Conservation (phyloP, 1,140 invertebrate species). For the Pygmarrhopalites habei region DNA sequence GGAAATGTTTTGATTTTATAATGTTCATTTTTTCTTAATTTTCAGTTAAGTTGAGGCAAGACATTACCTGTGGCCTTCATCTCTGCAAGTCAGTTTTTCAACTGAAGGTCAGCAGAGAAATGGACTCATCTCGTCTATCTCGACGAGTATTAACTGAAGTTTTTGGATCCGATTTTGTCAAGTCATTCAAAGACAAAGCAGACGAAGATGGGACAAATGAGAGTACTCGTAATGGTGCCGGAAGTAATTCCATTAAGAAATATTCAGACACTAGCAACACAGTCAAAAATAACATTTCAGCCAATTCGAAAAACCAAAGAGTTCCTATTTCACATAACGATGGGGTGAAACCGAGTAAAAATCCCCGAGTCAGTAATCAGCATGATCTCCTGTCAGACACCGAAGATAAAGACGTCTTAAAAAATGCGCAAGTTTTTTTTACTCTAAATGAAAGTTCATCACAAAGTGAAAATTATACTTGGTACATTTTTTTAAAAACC, state of each 20-base stretch:
- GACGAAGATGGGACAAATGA: neutral
- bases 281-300: neutral
- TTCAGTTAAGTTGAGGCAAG: no score
- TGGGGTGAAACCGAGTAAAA: slow-evolving; percentile 3
- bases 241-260: neutral
- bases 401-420: neutral
- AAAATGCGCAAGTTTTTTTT: neutral
- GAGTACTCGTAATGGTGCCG: neutral
- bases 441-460: neutral
- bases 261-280: neutral
- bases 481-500: neutral
- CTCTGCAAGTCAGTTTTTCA: no score
- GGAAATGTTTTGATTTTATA: no score
- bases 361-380: neutral
- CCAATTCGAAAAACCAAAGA: neutral
- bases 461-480: neutral
- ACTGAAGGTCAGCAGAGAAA: no score
- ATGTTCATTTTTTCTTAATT: no score
- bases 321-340: neutral
- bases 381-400: neutral
- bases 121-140: neutral
- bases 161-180: neutral
- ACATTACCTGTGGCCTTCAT: no score
- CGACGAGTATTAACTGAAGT: neutral
- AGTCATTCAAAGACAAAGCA: neutral